Evolutionary conservation across 2,888 invertebrate genomes (phyloP).

Genomic region (Gymnosoma rotundatum): DNA sequence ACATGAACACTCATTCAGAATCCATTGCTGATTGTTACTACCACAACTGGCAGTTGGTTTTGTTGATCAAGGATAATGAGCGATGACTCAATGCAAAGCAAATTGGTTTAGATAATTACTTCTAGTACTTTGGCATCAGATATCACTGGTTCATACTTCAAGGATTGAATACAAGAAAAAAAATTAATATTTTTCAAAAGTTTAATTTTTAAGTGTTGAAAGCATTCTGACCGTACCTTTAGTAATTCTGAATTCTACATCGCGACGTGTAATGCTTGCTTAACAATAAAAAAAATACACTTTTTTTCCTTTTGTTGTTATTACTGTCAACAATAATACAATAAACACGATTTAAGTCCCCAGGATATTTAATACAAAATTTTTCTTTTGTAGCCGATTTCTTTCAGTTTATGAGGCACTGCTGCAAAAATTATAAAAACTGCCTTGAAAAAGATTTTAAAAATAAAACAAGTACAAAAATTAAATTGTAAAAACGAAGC

Average conservation of each 20-base stretch:
- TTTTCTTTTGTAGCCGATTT: background rate
- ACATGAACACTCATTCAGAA: background rate
- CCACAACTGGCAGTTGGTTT: background rate
- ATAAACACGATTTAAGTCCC: slow-evolving; percentile 48
- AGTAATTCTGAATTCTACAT: background rate
- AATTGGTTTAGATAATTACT: background rate
- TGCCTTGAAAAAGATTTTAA: background rate
- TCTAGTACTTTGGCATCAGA: no score
- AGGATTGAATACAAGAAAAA: no score
- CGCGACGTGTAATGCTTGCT: no score
- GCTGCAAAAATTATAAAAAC: background rate
- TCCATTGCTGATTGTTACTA: background rate
- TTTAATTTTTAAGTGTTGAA: background rate
- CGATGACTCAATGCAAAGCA: background rate
- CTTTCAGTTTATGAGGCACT: no score
- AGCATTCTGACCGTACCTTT: no score
- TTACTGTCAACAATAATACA: slow-evolving; percentile 12
- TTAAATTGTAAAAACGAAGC: background rate
- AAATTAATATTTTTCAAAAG: no score
- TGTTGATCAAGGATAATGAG: slow-evolving; percentile 15
- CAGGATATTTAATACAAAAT: slow-evolving; percentile 56
- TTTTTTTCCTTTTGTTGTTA: background rate
- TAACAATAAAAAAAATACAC: background rate
- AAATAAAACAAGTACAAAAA: background rate
- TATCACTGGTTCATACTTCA: no score